Conservation (phyloP, 2,113 vertebrate genomes). For the Nyctibius bracteatus region DNA sequence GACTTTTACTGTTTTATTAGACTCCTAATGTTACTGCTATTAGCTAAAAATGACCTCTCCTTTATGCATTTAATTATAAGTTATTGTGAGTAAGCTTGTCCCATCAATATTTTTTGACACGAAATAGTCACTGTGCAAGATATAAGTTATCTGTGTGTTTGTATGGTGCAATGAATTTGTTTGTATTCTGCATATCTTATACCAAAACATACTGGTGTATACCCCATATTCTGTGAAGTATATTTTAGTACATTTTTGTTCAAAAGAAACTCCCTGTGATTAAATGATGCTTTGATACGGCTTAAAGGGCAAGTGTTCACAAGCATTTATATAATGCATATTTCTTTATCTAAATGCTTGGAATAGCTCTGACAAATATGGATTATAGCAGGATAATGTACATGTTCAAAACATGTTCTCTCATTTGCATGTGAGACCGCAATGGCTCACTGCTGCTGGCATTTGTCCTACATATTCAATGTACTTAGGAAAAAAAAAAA, state of each 20-base stretch:
- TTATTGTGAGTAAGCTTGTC: not conserved
- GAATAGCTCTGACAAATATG: slow-evolving; percentile 14
- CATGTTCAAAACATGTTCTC: slow-evolving; percentile 14
- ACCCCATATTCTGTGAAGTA: not conserved
- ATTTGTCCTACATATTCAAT: not conserved
- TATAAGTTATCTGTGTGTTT: not conserved
- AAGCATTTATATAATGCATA: not conserved
- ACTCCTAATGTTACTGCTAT: not conserved
- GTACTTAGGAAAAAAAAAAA: not conserved
- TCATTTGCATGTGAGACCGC: not conserved
- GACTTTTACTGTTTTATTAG: not conserved
- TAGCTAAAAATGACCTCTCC: not conserved
- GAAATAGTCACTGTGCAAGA: not conserved
- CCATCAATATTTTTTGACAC: not conserved
- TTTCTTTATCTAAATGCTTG: not conserved
- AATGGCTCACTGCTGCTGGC: not conserved
- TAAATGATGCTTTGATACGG: not conserved
- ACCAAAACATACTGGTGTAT: too few relatives aligned
- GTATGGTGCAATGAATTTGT: not conserved
- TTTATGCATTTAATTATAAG: not conserved
- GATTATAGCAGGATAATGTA: slow-evolving; percentile 44
- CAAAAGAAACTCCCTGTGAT: not conserved
- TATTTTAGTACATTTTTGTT: not conserved
- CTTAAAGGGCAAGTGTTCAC: slow-evolving; percentile 15
- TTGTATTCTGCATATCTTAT: not conserved